Percentiles rank a stretch among this genome's conserved stretches.
phyloP scores from a whole-genome alignment of 2,113 vertebrate genomes.

The Chiloscyllium plagiosum region DNA sequence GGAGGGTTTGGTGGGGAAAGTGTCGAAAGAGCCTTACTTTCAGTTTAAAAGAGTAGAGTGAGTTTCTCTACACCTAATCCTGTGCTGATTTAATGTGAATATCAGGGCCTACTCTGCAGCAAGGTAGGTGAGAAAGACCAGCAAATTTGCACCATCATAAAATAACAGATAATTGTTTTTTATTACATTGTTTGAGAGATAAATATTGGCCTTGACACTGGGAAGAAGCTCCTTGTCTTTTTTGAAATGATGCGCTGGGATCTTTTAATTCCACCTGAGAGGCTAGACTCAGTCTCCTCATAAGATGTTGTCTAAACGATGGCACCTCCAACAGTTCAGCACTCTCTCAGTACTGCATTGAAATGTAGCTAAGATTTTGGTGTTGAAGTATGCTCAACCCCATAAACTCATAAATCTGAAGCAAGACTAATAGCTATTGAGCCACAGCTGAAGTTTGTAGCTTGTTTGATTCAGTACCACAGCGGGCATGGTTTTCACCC shows the following conservation, averaged over 20 bases:
- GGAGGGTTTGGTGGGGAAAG: no score
- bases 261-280: background rate
- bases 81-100: background rate
- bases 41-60: no score
- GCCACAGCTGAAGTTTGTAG: background rate
- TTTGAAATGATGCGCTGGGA: background rate
- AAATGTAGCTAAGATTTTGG: background rate
- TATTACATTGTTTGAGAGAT: background rate
- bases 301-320: background rate
- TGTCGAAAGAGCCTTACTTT: no score
- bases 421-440: background rate
- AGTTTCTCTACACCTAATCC: no score
- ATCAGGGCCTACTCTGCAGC: background rate
- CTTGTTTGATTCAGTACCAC: background rate
- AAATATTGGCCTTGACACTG: background rate
- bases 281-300: background rate
- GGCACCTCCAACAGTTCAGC: background rate
- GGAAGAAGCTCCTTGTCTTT: background rate
- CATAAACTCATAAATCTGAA: background rate
- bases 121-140: background rate
- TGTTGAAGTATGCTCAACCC: background rate
- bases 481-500: background rate
- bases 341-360: background rate
- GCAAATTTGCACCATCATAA: no score
- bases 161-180: background rate